phyloP scores from a whole-genome alignment of 2,113 vertebrate genomes.

The Xyliphius kryptos region DNA sequence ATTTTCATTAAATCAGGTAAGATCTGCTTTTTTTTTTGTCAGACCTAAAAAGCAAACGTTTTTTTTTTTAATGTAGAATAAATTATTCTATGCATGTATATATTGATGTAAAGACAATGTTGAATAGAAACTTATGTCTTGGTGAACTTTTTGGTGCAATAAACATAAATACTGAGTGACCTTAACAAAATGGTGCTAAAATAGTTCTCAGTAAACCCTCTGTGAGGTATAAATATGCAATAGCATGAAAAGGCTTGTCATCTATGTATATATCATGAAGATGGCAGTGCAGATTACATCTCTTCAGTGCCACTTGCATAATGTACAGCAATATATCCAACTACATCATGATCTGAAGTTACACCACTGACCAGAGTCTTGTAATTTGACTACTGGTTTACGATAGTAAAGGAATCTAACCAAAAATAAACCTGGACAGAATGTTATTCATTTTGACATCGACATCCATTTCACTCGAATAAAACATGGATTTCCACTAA shows the following conservation, averaged over 20 bases:
- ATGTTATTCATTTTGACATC: no score
- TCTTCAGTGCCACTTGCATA: conserved; percentile 44
- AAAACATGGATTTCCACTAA: no score
- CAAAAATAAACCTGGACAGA: conserved; percentile 18
- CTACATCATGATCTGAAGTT: conserved; percentile 42
- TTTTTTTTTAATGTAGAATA: no score
- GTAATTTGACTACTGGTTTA: conserved; percentile 7
- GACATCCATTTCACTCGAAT: no score
- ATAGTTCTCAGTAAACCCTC: not conserved
- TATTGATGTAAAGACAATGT: not conserved
- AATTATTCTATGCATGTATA: no score
- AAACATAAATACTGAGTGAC: not conserved
- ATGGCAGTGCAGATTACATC: conserved; percentile 27
- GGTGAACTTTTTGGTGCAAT: not conserved
- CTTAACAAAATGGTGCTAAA: not conserved
- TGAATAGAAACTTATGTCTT: not conserved
- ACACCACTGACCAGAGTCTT: conserved; percentile 37
- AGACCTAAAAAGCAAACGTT: no score
- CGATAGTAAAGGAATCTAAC: conserved; percentile 14
- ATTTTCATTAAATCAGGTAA: no score
- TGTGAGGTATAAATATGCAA: conserved; percentile 4
- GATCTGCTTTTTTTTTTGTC: no score
- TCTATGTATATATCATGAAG: conserved; percentile 24
- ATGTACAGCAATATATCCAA: conserved; percentile 39
- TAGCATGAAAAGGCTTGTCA: not conserved